Conservation (phyloP, 2,797 vertebrate species). For the Halcyon badia region DNA sequence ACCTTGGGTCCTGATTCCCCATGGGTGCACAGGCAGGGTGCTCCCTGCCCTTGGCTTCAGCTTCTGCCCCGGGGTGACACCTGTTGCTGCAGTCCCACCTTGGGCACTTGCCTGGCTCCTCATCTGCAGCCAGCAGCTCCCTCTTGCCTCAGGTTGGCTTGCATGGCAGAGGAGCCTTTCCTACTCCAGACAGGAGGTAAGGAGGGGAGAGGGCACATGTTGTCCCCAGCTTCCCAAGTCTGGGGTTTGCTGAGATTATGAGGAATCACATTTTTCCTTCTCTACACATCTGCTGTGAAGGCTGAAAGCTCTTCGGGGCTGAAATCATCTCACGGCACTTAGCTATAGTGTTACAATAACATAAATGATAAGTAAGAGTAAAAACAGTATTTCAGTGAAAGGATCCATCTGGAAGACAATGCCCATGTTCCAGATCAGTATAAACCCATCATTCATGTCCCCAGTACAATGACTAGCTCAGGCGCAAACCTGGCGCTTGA, state of each 20-base stretch:
- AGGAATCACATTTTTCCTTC: neutral
- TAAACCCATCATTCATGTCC: neutral
- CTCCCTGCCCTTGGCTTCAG: neutral
- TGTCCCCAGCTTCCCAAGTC: fast-evolving
- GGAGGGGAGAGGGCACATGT: neutral
- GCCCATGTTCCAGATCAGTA: neutral
- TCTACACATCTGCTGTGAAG: neutral
- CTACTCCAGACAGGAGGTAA: neutral
- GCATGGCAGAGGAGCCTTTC: neutral
- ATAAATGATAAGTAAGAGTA: neutral
- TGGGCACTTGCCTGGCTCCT: neutral
- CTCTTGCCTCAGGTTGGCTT: neutral
- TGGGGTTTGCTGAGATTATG: neutral
- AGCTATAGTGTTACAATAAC: neutral
- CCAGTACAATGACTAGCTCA: fast-evolving
- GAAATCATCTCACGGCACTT: neutral
- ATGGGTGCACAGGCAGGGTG: fast-evolving
- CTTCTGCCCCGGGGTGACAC: neutral
- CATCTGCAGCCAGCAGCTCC: neutral
- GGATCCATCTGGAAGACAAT: neutral
- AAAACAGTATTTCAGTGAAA: neutral
- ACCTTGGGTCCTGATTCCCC: fast-evolving
- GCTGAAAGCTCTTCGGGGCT: neutral
- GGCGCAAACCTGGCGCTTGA: neutral
- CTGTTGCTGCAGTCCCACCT: neutral